Evolutionary conservation across 2,888 invertebrate species (phyloP).

Genomic region (Hydrotaea cyrtoneurina): DNA sequence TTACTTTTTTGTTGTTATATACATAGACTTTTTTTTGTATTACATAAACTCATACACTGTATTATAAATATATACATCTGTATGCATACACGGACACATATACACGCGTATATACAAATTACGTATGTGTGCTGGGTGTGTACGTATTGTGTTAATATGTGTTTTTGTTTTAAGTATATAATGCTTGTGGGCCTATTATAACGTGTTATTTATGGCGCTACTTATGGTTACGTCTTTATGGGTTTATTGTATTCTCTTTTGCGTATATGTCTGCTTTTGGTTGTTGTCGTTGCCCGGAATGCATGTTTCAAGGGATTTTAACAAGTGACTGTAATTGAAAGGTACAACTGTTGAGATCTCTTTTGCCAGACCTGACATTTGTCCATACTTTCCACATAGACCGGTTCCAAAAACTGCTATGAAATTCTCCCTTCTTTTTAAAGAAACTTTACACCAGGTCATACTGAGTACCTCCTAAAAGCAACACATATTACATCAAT

Average conservation of each 20-base stretch:
- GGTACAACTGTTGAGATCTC: not conserved
- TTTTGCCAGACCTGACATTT: not conserved
- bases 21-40: slow-evolving; percentile 66
- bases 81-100: not conserved
- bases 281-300: not conserved
- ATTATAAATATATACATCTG: not conserved
- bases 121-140: slow-evolving; percentile 49
- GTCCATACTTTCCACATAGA: not conserved
- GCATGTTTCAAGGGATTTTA: not conserved
- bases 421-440: too few relatives aligned
- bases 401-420: too few relatives aligned
- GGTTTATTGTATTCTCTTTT: slow-evolving; percentile 59
- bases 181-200: slow-evolving; percentile 66
- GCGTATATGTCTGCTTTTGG: slow-evolving; percentile 5
- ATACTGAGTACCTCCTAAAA: too few relatives aligned
- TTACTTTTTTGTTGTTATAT: slow-evolving; percentile 63
- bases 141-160: slow-evolving; percentile 56
- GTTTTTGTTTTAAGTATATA: slow-evolving; percentile 60
- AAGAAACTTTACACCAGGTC: too few relatives aligned
- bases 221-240: slow-evolving; percentile 66
- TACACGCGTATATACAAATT: not conserved
- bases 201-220: slow-evolving; percentile 66
- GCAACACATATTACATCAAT: too few relatives aligned
- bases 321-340: not conserved
- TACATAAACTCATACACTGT: slow-evolving; percentile 36